phyloP scores from a whole-genome alignment of 2,113 vertebrate species.

The Phylloscopus trochilus region DNA sequence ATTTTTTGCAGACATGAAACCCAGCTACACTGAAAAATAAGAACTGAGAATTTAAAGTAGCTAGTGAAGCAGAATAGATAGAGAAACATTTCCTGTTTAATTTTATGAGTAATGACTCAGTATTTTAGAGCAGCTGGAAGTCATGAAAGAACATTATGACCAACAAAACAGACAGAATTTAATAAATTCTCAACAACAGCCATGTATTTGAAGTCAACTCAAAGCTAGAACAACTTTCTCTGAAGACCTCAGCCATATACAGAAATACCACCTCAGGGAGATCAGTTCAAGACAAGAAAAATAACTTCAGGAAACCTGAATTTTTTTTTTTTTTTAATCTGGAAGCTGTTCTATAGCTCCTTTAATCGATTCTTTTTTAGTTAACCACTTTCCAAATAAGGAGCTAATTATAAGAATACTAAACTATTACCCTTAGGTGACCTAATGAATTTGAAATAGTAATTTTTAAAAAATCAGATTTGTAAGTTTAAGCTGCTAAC shows the following conservation, averaged over 20 bases:
- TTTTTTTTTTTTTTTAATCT: neutral
- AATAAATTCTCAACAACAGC: neutral
- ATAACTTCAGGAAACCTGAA: neutral
- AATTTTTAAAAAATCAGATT: neutral
- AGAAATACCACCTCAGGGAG: neutral
- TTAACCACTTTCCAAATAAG: neutral
- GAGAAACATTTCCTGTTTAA: neutral
- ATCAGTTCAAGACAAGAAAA: neutral
- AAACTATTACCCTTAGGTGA: neutral
- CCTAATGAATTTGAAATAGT: neutral
- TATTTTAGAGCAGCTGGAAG: neutral
- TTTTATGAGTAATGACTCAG: neutral
- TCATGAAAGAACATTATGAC: neutral
- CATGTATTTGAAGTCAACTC: neutral
- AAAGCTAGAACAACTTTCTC: neutral
- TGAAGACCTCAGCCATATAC: neutral
- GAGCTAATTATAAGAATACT: neutral
- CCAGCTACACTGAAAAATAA: neutral
- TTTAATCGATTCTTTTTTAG: neutral
- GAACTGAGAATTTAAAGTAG: neutral
- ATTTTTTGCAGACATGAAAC: neutral
- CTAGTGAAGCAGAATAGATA: neutral
- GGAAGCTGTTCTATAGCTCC: neutral
- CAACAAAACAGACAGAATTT: neutral
- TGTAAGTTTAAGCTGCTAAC: neutral